Base-by-base conservation (phyloP, 2,113 vertebrate species). In the Perccottus glenii region DNA sequence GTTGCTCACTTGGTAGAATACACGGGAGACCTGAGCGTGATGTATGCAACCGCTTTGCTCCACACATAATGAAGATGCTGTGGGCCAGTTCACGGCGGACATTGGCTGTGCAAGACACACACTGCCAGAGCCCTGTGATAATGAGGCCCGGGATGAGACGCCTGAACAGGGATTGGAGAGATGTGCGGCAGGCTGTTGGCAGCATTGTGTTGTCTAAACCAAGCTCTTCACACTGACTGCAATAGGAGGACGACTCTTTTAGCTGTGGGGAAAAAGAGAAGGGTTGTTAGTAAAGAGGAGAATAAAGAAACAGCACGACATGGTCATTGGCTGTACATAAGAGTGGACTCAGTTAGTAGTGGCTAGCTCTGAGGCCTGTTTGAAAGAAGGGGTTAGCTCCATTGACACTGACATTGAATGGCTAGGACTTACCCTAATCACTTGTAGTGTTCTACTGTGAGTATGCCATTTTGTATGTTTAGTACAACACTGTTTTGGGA, bases 141-240 rank as follows among this genome's bases (percentile, higher is more conserved):
- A 80, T 72, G 83, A 85, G 55, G 70, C 72, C 78, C 9, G 12
- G 84, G 73, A 81, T 84, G 45, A 82, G 77, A 79, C 51, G 67
- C 57, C 69, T 74, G 73, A 77, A 73, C 71, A 72, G 65, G 78
- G 72, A 77, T 73, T 65, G 72, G 61, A 73, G 78, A 67, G 83
- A 73, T 81, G 69, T 67, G 71, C 60, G 11, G 77, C 74, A 77
- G 86, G 70, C 74, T 69, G 63, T 73, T 83, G 81, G 85, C 81
- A 77, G 80, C 50, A 65, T 74, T 60, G 70, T 76, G 76, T 72
- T 35, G 73, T 82, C 82, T 80, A 70, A 85, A 78, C 66, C 2
- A 10, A 43, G 55, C 83, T 85, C 64, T 33, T 60, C 58, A 75
- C 55, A 73, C 60, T 67, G 49, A 68, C 77, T 70, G 64, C 60